Conservation (phyloP, 2,797 vertebrate genomes). For the Trachurus trachurus region DNA sequence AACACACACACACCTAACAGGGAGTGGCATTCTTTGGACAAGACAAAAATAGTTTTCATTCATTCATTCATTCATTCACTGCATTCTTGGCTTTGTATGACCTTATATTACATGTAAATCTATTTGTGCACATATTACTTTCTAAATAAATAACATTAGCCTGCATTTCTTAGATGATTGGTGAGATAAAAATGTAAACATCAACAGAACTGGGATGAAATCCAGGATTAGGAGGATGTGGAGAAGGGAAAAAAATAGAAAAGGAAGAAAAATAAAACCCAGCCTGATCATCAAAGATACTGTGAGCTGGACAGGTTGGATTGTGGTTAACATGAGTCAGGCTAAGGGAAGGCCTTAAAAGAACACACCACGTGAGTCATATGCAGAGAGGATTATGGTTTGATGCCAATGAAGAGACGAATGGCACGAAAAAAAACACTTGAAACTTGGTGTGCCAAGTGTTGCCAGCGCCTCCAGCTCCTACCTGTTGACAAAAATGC, state of each 20-base stretch:
- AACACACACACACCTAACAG: background rate
- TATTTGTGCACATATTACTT: background rate
- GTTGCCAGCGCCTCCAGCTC: background rate
- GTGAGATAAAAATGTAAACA: background rate
- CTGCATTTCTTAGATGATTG: background rate
- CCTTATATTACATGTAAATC: background rate
- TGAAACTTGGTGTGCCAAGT: background rate
- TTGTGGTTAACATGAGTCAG: conserved; percentile 59
- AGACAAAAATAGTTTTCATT: background rate
- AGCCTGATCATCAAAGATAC: background rate
- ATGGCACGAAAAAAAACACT: background rate
- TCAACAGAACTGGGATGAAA: background rate
- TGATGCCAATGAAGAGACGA: conserved; percentile 18
- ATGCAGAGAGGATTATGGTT: conserved; percentile 2
- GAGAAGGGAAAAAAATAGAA: background rate
- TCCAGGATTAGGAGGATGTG: background rate
- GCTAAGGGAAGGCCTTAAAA: conserved; percentile 19
- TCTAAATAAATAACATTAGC: background rate
- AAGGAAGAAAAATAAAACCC: background rate
- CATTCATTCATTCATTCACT: background rate
- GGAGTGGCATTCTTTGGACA: conserved; percentile 15
- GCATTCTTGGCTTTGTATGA: background rate
- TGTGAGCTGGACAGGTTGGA: conserved; percentile 4
- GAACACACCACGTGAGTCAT: conserved; percentile 48
- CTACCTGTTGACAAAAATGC: conserved; percentile 26